Percentiles rank a stretch among this genome's conserved stretches.
Evolutionary conservation across 2,888 invertebrate species (phyloP).

Genomic region (Bimastos eiseni): DNA sequence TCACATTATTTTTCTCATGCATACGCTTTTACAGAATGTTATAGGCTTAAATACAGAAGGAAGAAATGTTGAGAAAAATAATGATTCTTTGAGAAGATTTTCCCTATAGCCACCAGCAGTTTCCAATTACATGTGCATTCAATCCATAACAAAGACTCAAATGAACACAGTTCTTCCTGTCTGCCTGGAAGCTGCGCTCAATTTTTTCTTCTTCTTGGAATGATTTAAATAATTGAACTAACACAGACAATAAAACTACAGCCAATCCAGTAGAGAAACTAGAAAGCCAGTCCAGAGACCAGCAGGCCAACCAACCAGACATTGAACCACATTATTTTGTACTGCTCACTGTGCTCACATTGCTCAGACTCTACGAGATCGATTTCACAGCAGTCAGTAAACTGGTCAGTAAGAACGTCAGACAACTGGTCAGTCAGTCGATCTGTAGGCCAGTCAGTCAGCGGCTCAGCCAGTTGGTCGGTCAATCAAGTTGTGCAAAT

Average conservation of each 20-base stretch:
- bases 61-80: neutral
- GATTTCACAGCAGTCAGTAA: neutral
- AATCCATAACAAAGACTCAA: neutral
- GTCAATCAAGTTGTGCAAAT: neutral
- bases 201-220: neutral
- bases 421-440: neutral
- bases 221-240: neutral
- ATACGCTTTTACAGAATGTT: neutral
- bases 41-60: neutral
- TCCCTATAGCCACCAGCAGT: neutral
- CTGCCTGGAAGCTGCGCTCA: neutral
- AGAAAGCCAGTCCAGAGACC: too few species aligned
- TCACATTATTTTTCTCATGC: neutral
- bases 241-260: neutral
- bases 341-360: too few species aligned
- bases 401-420: neutral
- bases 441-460: neutral
- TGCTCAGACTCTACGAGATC: neutral
- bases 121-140: neutral
- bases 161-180: neutral
- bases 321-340: neutral
- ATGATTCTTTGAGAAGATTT: neutral
- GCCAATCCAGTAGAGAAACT: neutral
- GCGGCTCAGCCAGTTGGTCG: neutral
- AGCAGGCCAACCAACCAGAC: neutral